Evolutionary conservation across 2,888 invertebrate species (phyloP).

Genomic region (Pristionchus japonicus): DNA sequence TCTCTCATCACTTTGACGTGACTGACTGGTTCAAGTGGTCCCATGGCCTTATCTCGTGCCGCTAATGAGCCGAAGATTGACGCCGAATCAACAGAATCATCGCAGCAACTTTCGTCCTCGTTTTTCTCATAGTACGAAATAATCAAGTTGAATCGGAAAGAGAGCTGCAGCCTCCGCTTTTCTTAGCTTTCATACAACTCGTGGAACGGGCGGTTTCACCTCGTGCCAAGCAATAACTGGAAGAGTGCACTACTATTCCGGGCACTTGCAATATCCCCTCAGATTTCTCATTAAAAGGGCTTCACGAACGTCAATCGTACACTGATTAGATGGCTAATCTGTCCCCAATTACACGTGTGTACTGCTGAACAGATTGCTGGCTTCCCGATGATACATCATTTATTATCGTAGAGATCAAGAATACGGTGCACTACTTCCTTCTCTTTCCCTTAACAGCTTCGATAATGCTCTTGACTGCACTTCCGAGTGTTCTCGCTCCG

Average conservation of each 20-base stretch:
- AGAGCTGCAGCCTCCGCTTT: neutral
- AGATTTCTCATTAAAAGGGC: constrained; percentile 4
- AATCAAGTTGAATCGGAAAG: neutral
- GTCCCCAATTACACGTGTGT: neutral
- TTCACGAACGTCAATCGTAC: neutral
- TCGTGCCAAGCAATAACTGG: neutral
- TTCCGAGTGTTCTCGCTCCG: neutral
- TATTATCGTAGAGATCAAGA: neutral
- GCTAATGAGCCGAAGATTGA: neutral
- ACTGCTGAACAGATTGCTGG: neutral
- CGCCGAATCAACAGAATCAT: neutral
- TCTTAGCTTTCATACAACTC: neutral
- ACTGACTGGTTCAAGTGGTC: neutral
- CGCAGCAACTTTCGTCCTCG: neutral
- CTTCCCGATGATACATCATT: neutral
- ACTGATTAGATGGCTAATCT: neutral
- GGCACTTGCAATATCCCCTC: neutral
- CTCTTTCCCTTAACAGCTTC: neutral
- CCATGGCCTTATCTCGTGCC: neutral
- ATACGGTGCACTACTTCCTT: neutral
- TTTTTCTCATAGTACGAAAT: neutral
- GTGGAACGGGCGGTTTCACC: neutral
- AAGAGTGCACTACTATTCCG: neutral
- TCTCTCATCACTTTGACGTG: neutral
- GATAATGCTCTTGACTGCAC: constrained; percentile 12